Evolutionary conservation across 2,113 vertebrate species (phyloP), one percentile per base, ranked within the genome.

Genomic region (Daphoenositta chrysoptera): DNA sequence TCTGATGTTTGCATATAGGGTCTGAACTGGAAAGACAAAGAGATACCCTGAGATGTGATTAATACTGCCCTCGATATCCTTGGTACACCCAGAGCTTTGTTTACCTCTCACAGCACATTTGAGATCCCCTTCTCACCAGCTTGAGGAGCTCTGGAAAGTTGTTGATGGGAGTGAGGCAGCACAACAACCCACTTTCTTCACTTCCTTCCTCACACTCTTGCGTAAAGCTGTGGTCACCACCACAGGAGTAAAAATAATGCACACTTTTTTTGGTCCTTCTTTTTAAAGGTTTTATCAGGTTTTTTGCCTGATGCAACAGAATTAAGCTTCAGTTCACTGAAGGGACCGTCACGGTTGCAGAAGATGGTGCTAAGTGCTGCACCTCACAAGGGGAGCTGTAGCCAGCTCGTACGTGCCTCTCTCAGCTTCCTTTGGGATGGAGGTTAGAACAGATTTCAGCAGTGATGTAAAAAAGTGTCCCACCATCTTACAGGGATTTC

Each of bases 141-240:
- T 23, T 28, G 48, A 39, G 71, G 48, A 81, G 45, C 79, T 84
- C 24, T 27, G 45, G 58, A 73, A 44, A 85, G 69, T 15, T 92
- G 51, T 51, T 89, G 53, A 22, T 39, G 10, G 11, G 19, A 53
- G 11, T 10, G 19, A 64, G 28, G 7, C 13, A 84, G 39, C 54
- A 81, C 0, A 5, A 72, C 21, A 24, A 75, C 27, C 30, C 42
- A 9, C 68, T 96, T 96, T 85, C 89, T 89, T 94, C 85, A 97
- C 78, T 97, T 96, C 96, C 96, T 97, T 97, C 93, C 95, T 96
- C 63, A 24, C 10, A 5, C 60, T 70, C 75, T 96, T 96, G 68
- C 3, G 0, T 61, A 88, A 92, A 44, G 26, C 56, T 94, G 83
- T 68, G 86, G 92, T 81, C 76, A 73, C 70, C 45, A 70, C 21